phyloP scores from a whole-genome alignment of 2,888 invertebrate genomes.

The Brenthis daphne region DNA sequence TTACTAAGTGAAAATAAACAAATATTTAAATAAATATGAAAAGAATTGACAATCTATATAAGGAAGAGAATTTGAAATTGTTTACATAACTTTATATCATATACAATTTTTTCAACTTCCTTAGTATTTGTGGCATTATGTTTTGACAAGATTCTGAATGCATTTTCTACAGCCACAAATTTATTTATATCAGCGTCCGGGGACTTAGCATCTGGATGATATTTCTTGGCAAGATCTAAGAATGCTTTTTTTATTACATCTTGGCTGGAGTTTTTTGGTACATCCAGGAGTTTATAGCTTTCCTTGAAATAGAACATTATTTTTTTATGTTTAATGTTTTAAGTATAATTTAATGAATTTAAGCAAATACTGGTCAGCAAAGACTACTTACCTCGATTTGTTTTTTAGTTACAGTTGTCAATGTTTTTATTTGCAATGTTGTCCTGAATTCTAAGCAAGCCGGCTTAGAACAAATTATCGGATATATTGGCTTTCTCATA shows the following conservation, averaged over 20 bases:
- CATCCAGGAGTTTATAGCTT: slow-evolving; percentile 85
- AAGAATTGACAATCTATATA: not conserved
- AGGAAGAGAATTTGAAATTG: not conserved
- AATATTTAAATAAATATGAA: not conserved
- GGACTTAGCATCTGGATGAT: slow-evolving; percentile 91
- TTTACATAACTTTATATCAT: slow-evolving; percentile 83
- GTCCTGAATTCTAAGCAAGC: slow-evolving; percentile 11
- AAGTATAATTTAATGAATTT: not conserved
- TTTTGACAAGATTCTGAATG: slow-evolving; percentile 87
- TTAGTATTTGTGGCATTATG: slow-evolving; percentile 81
- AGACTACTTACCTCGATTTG: slow-evolving; percentile 27
- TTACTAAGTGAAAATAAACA: too few species aligned
- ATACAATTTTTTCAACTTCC: slow-evolving; percentile 82
- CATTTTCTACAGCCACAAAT: slow-evolving; percentile 89
- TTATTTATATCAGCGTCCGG: slow-evolving; percentile 87
- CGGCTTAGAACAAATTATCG: slow-evolving; percentile 20
- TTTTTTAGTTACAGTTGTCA: slow-evolving; percentile 30
- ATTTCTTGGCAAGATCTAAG: slow-evolving; percentile 88
- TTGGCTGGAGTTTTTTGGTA: slow-evolving; percentile 86
- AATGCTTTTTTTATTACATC: slow-evolving; percentile 88
- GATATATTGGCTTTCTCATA: slow-evolving; percentile 27
- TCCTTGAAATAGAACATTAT: slow-evolving; percentile 72
- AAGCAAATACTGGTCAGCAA: not conserved
- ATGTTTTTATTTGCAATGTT: slow-evolving; percentile 21
- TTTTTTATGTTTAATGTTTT: not conserved